Percentiles rank a stretch among this genome's conserved stretches.
Evolutionary conservation across 2,888 invertebrate genomes (phyloP).

Genomic region (Crepidodera aurea): DNA sequence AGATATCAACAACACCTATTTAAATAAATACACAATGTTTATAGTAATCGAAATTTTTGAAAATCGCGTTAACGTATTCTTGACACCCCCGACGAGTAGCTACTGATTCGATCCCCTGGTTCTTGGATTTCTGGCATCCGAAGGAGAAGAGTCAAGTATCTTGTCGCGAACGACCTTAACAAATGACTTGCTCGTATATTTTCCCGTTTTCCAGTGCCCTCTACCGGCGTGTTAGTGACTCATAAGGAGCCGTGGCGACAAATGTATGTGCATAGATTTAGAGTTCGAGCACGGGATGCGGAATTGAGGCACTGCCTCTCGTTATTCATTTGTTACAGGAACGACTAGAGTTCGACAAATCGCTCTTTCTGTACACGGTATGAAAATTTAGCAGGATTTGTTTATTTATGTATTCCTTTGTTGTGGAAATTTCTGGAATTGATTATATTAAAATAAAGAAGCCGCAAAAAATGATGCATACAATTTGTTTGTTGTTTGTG

Average conservation of each 20-base stretch:
- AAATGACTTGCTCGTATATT: constrained; percentile 33
- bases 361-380: constrained; percentile 13
- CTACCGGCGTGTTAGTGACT: constrained; percentile 29
- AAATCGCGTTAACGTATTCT: too few relatives aligned
- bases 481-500: too few relatives aligned
- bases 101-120: background rate
- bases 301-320: constrained; percentile 13
- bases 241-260: constrained; percentile 30
- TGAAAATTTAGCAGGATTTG: constrained; percentile 13
- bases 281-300: background rate
- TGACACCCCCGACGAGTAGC: background rate
- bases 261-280: constrained; percentile 39
- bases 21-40: too few relatives aligned
- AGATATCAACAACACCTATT: too few relatives aligned
- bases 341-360: constrained; percentile 25
- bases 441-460: too few relatives aligned
- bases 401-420: constrained; percentile 8
- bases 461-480: too few relatives aligned
- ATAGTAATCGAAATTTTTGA: too few relatives aligned
- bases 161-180: constrained; percentile 36
- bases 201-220: constrained; percentile 24
- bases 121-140: background rate
- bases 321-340: constrained; percentile 33
- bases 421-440: background rate
- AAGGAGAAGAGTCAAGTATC: constrained; percentile 33